Evolutionary conservation across 2,888 invertebrate species (phyloP).

Genomic region (Mellilla xanthometata): DNA sequence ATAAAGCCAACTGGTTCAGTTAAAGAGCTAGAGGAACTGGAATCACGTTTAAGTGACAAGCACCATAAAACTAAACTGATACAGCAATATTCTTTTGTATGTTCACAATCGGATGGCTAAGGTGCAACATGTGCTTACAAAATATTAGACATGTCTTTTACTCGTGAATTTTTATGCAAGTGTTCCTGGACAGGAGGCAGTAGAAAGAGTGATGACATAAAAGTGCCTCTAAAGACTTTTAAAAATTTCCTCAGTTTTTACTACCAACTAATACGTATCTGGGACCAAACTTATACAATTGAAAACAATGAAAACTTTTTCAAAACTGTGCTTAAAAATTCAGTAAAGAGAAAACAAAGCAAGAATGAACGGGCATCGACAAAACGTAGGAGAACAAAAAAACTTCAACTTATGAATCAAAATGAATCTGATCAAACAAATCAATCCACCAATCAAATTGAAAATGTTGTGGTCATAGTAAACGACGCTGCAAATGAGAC

Average conservation of each 20-base stretch:
- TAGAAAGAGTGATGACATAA: slow-evolving; percentile 14
- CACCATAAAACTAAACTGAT: slow-evolving; percentile 15
- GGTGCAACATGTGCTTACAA: slow-evolving; percentile 18
- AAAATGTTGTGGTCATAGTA: slow-evolving; percentile 5
- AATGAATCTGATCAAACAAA: slow-evolving; percentile 4
- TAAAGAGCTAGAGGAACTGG: slow-evolving; percentile 21
- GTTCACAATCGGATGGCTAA: slow-evolving; percentile 16
- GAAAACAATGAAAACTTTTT: slow-evolving; percentile 19
- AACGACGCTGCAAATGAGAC: slow-evolving; percentile 5
- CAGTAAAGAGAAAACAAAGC: slow-evolving; percentile 14
- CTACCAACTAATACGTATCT: slow-evolving; percentile 15
- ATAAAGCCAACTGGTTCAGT: slow-evolving; percentile 18
- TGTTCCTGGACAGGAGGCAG: slow-evolving; percentile 23
- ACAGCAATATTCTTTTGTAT: slow-evolving; percentile 10
- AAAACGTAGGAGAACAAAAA: slow-evolving; percentile 13
- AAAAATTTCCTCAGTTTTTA: slow-evolving; percentile 21
- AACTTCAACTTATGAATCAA: slow-evolving; percentile 6
- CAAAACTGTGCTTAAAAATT: slow-evolving; percentile 19
- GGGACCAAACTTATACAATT: slow-evolving; percentile 18
- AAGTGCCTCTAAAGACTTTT: slow-evolving; percentile 16
- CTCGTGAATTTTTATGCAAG: slow-evolving; percentile 19
- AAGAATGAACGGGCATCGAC: slow-evolving; percentile 18
- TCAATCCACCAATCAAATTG: slow-evolving; percentile 3
- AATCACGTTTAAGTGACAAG: slow-evolving; percentile 15
- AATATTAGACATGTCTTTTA: slow-evolving; percentile 19